phyloP scores from a whole-genome alignment of 2,113 vertebrate genomes.

The Hemicordylus capensis region DNA sequence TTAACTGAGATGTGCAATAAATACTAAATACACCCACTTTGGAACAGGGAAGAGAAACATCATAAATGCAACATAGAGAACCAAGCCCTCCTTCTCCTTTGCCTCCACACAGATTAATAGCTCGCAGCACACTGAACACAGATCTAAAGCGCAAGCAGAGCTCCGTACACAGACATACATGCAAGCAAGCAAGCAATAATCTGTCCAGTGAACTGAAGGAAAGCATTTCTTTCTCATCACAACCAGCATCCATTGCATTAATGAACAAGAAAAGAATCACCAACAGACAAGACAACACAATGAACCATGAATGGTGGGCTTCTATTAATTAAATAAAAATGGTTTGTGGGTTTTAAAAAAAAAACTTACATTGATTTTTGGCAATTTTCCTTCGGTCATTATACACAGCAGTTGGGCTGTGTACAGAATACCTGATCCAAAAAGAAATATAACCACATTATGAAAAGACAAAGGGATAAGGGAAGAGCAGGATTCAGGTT shows the following conservation, averaged over 20 bases:
- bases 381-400: conserved; percentile 69
- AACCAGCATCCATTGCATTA: neutral
- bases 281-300: neutral
- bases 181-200: conserved; percentile 3
- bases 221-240: rapidly evolving
- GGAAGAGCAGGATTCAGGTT: conserved; percentile 36
- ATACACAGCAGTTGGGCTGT: conserved; percentile 65
- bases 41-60: rapidly evolving
- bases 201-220: neutral
- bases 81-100: neutral
- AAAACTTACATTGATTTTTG: conserved; percentile 66
- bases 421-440: conserved; percentile 65
- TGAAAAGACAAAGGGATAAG: conserved; percentile 32
- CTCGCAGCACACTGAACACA: rapidly evolving
- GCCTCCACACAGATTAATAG: rapidly evolving
- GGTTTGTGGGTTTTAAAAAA: neutral
- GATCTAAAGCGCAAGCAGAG: rapidly evolving
- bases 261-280: neutral
- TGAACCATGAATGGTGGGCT: neutral
- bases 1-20: neutral
- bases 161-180: rapidly evolving
- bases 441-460: conserved; percentile 63
- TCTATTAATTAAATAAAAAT: neutral
- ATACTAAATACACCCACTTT: neutral
- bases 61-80: neutral